phyloP scores from a whole-genome alignment of 2,797 vertebrate species.

The Takifugu rubripes region DNA sequence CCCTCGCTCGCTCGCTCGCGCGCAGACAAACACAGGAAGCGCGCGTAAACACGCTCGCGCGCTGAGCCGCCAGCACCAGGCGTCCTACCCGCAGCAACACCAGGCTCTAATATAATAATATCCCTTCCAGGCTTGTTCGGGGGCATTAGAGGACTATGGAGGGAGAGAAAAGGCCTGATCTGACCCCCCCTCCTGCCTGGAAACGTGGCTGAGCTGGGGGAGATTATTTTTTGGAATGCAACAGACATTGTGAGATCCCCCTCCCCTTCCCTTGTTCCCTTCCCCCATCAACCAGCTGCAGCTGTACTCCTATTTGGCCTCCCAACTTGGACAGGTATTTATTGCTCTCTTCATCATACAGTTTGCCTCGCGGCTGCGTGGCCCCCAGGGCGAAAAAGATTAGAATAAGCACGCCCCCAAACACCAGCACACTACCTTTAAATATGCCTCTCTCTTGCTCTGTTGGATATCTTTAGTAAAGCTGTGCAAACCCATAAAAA shows the following conservation, averaged over 20 bases:
- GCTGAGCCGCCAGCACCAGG: conserved; percentile 17
- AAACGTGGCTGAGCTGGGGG: conserved; percentile 75
- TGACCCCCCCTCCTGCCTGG: conserved; percentile 69
- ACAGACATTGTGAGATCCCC: conserved; percentile 74
- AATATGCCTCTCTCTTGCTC: conserved; percentile 62
- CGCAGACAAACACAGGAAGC: conserved; percentile 21
- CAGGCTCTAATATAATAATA: conserved; percentile 70
- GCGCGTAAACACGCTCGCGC: conserved; percentile 37
- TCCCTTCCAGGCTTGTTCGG: conserved; percentile 68
- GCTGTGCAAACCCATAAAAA: conserved; percentile 81
- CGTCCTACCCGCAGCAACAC: conserved; percentile 59
- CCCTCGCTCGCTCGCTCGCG: conserved; percentile 50
- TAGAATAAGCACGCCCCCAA: conserved; percentile 66
- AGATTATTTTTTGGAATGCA: conserved; percentile 79
- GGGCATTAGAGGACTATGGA: conserved; percentile 70
- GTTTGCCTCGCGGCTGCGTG: conserved; percentile 71
- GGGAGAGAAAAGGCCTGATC: conserved; percentile 67
- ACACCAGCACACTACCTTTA: conserved; percentile 58
- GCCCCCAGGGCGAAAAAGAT: conserved; percentile 68
- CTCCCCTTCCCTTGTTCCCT: conserved; percentile 53
- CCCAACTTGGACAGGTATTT: conserved; percentile 77
- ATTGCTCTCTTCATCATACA: conserved; percentile 78
- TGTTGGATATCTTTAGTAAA: conserved; percentile 79
- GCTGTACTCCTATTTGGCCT: conserved; percentile 74
- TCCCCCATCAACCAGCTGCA: conserved; percentile 68